Base-by-base conservation (phyloP, 2,888 invertebrate species). In the Heteropelma amictum region DNA sequence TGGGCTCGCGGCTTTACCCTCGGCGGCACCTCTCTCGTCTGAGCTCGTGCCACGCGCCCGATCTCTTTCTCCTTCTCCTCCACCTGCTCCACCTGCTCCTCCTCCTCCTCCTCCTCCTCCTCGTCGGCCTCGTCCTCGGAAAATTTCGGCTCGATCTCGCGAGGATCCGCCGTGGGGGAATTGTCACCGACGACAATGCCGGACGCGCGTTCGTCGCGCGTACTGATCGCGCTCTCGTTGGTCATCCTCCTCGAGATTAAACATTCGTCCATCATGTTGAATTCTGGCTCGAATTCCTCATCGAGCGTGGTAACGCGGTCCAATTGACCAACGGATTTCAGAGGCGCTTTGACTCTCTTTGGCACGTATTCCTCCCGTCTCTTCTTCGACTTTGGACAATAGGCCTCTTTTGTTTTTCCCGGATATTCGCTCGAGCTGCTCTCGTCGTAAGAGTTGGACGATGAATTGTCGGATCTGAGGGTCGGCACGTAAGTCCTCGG, bases 261-360 rank as follows among this genome's bases (percentile, higher is more conserved):
- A 58, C 90, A 88, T 68, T 90, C 90, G 79, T 90, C 90, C 51
- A 90, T 88, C 68, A 89, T 82, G 71, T 89, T 88, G 79, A 90
- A 89, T 56, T 90, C 90, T 7, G 81, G 82, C 3, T 87, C 83
- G 49, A 90, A 84, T 60, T 88, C 87, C 75, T 89, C 89, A 60
- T 90, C 82, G 53, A 88, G 80, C 33, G 87, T 86, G 19, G n/a
- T n/a, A n/a, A n/a, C n/a, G n/a, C 89, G 81, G 0, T 82, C 84
- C 40, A 84, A 51, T 51, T 73, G 77, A 17, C 82, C 81, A 0
- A 81, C 77, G 6, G 77, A 79, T 56, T 87, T 87, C n/a, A 89
- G 72, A 1, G 87, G 86, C 1, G 84, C 77, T 72, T 88, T 89
- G 0, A 88, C 81, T 64, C 85, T 88, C 42, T 83, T 85, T n/a